phyloP scores from a whole-genome alignment of 2,113 vertebrate species.

The Colinus virginianus region DNA sequence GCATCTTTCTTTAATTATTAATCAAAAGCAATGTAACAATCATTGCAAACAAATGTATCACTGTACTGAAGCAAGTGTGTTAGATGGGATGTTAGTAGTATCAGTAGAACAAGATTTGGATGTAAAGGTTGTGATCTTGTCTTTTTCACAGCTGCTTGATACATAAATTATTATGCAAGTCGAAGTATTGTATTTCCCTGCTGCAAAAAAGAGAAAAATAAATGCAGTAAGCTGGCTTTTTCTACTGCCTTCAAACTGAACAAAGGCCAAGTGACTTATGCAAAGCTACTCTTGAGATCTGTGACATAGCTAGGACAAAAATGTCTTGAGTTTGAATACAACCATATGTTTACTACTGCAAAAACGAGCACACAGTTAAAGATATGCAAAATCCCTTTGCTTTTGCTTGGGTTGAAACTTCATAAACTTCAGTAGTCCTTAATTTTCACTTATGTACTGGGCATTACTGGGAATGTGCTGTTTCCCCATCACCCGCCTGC shows the following conservation, averaged over 20 bases:
- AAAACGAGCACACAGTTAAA: background rate
- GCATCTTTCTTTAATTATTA: conserved; percentile 78
- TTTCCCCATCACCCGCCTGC: background rate
- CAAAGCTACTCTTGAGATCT: conserved; percentile 45
- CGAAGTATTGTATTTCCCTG: conserved; percentile 41
- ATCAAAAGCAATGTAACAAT: conserved; percentile 66
- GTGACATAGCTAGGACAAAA: conserved; percentile 47
- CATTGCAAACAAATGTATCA: conserved; percentile 73
- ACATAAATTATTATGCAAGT: conserved; percentile 59
- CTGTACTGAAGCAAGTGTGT: conserved; percentile 18
- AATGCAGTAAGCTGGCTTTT: background rate
- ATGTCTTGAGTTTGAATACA: conserved; percentile 4
- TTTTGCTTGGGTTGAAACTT: background rate
- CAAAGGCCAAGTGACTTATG: conserved; percentile 46
- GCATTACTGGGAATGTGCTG: background rate
- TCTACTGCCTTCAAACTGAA: background rate
- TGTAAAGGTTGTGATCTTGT: conserved; percentile 45
- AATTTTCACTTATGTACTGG: background rate
- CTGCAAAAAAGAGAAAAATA: conserved; percentile 37
- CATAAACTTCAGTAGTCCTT: background rate
- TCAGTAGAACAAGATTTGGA: conserved; percentile 1
- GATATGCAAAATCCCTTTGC: background rate
- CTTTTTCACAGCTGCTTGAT: conserved; percentile 64
- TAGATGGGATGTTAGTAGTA: conserved; percentile 11
- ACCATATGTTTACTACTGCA: conserved; percentile 10